A percentile compares a stretch with the other conserved stretches of the same genome.
Evolutionary conservation across 1,140 invertebrate species (phyloP).

Genomic region (Cherax quadricarinatus): DNA sequence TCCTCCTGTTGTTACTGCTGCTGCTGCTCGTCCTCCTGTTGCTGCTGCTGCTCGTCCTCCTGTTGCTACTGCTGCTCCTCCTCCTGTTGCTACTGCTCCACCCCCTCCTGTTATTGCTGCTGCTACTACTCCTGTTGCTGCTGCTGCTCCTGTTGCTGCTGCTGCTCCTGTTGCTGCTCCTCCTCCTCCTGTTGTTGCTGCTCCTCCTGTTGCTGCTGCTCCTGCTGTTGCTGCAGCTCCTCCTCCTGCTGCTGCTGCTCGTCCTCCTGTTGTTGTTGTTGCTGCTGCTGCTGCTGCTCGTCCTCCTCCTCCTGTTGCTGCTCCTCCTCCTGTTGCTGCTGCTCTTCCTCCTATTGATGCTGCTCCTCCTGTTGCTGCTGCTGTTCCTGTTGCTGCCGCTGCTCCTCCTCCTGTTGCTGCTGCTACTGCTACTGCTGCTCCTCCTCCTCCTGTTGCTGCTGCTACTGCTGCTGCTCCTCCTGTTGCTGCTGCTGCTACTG

Average conservation of each 20-base stretch:
- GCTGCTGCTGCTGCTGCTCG: neutral
- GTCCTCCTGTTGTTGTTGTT: neutral
- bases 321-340: neutral
- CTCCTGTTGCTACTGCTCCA: neutral
- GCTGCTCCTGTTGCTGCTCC: neutral
- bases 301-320: neutral
- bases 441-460: neutral
- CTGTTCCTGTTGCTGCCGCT: neutral
- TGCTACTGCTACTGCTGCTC: neutral
- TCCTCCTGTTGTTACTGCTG: neutral
- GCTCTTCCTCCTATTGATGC: neutral
- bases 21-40: too few species aligned
- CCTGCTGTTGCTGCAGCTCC: neutral
- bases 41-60: neutral
- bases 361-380: too few species aligned
- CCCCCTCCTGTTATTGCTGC: neutral
- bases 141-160: neutral
- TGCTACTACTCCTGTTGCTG: neutral
- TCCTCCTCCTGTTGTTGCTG: neutral
- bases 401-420: neutral
- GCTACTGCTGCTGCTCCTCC: neutral
- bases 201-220: neutral
- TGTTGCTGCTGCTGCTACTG: neutral
- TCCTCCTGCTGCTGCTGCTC: neutral
- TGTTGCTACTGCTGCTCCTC: neutral